Percentiles rank a stretch among this genome's conserved stretches.
phyloP scores from a whole-genome alignment of 2,113 vertebrate genomes.

The Sebastes schlegelii region DNA sequence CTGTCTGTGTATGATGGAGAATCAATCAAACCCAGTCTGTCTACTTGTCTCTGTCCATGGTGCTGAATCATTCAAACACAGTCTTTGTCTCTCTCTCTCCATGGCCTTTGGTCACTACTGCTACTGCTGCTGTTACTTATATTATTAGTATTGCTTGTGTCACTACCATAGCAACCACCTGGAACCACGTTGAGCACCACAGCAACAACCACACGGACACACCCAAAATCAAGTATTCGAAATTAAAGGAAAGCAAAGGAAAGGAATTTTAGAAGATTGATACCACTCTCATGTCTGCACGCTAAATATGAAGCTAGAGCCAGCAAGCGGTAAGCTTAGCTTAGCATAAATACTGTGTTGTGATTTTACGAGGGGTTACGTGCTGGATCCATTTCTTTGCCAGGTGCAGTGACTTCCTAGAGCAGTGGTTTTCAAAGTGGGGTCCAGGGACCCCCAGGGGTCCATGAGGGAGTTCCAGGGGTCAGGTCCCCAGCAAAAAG shows the following conservation, averaged over 20 bases:
- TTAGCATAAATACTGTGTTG: not conserved
- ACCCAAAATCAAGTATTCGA: not conserved
- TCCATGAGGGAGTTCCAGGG: too few species aligned
- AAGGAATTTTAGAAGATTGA: not conserved
- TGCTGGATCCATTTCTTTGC: too few species aligned
- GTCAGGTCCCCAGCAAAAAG: too few species aligned
- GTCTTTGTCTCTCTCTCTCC: not conserved
- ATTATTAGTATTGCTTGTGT: not conserved
- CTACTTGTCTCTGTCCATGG: constrained; percentile 61
- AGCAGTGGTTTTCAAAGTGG: too few species aligned
- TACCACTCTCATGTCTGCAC: not conserved
- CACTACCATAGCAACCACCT: constrained; percentile 29
- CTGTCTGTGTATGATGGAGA: not conserved
- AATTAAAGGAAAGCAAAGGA: not conserved
- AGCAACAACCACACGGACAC: constrained; percentile 2
- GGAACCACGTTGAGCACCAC: constrained; percentile 5
- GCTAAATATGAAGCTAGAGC: not conserved
- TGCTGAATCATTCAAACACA: constrained; percentile 53
- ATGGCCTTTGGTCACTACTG: not conserved
- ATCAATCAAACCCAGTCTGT: constrained; percentile 8
- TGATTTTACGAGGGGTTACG: too few species aligned
- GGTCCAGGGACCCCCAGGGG: too few species aligned
- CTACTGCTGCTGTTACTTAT: not conserved
- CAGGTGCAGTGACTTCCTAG: too few species aligned
- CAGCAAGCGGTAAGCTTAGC: not conserved